phyloP scores from a whole-genome alignment of 2,797 vertebrate species.

The Neopelma chrysocephalum region DNA sequence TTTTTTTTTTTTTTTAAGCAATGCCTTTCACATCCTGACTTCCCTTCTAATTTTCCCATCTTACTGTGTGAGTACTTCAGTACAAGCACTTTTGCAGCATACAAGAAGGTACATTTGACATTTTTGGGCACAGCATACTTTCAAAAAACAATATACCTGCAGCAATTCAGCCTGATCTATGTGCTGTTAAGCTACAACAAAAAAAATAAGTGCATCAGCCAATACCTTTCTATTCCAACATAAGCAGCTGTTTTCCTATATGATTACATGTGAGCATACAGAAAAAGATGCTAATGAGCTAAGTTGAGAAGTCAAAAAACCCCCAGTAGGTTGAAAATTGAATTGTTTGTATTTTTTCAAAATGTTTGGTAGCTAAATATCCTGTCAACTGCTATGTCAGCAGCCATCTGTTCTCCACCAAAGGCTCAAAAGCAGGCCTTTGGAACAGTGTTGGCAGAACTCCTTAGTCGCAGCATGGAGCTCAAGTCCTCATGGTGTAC shows the following conservation, averaged over 20 bases:
- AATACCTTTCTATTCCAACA: neutral
- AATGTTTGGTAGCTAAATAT: neutral
- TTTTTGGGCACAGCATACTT: neutral
- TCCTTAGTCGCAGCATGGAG: neutral
- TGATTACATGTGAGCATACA: neutral
- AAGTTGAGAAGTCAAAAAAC: neutral
- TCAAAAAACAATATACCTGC: neutral
- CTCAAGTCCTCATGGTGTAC: neutral
- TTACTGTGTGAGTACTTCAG: neutral
- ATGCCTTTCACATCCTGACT: neutral
- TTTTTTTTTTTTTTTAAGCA: neutral
- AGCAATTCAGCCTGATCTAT: neutral
- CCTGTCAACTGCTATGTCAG: neutral
- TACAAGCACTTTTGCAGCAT: neutral
- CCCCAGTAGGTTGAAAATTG: neutral
- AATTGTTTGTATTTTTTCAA: neutral
- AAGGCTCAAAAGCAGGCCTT: neutral
- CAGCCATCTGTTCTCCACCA: neutral
- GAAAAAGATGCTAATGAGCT: neutral
- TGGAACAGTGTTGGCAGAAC: neutral
- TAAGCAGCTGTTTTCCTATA: neutral
- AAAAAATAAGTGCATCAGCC: neutral
- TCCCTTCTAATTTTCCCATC: neutral
- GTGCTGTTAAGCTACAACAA: neutral
- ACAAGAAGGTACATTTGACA: fast-evolving